Conservation (phyloP, 1,140 invertebrate genomes). For the Meteorus sp. region DNA sequence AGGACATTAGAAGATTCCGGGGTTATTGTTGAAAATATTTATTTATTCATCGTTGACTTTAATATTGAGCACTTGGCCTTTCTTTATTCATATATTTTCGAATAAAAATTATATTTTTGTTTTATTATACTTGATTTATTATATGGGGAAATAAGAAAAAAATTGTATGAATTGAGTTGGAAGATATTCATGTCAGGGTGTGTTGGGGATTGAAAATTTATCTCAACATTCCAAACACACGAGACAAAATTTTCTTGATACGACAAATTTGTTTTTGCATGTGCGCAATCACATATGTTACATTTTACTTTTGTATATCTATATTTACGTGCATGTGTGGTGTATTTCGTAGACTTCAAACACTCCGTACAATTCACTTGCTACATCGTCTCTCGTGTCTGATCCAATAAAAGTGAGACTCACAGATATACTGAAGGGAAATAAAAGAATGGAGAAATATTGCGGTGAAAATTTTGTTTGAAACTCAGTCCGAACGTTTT, state of each 20-base stretch:
- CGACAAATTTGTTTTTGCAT: neutral
- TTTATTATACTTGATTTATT: too few relatives aligned
- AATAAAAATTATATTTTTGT: too few relatives aligned
- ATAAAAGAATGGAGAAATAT: neutral
- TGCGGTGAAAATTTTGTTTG: neutral
- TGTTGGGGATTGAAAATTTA: neutral
- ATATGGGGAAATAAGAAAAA: too few relatives aligned
- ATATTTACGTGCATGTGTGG: neutral
- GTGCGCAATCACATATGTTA: too few relatives aligned
- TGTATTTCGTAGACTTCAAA: constrained; percentile 16
- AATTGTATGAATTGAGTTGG: too few relatives aligned
- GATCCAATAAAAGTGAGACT: constrained; percentile 31
- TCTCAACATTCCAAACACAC: neutral
- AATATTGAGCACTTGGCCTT: too few relatives aligned
- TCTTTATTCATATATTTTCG: too few relatives aligned
- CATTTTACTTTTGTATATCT: neutral
- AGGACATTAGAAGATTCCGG: too few relatives aligned
- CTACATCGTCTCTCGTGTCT: constrained; percentile 14
- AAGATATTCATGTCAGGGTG: too few relatives aligned
- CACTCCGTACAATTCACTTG: constrained; percentile 16
- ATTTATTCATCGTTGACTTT: too few relatives aligned
- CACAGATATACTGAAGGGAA: neutral
- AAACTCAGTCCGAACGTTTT: neutral
- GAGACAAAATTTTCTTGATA: neutral
- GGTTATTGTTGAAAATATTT: too few relatives aligned